Evolutionary conservation across 1,140 invertebrate genomes (phyloP).

Genomic region (Zaprionus africanus): DNA sequence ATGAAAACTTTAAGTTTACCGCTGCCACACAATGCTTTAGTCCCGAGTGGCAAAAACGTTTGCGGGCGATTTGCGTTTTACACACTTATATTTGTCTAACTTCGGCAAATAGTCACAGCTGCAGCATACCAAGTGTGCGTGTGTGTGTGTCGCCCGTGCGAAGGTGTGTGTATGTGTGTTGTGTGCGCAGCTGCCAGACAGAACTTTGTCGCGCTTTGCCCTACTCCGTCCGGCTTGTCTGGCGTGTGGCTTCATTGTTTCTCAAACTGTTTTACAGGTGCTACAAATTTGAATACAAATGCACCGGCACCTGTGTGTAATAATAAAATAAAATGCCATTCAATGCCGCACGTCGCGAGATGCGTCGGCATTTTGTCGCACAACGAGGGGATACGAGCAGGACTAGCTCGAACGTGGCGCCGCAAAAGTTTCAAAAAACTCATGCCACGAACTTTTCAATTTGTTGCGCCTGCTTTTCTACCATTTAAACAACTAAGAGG

Average conservation of each 20-base stretch:
- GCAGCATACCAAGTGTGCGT: constrained; percentile 22
- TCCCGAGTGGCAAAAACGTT: constrained; percentile 75
- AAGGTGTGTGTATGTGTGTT: background rate
- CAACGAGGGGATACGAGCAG: background rate
- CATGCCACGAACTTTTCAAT: constrained; percentile 61
- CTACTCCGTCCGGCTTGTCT: constrained; percentile 38
- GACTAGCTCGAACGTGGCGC: constrained; percentile 4
- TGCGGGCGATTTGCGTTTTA: constrained; percentile 58
- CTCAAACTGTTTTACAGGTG: constrained; percentile 76
- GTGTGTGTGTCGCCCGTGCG: background rate
- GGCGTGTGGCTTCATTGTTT: constrained; percentile 71
- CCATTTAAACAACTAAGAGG: constrained; percentile 50
- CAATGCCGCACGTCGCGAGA: constrained; percentile 58
- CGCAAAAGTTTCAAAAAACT: constrained; percentile 46
- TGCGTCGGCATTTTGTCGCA: constrained; percentile 54
- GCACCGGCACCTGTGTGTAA: constrained; percentile 71
- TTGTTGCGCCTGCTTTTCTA: constrained; percentile 54
- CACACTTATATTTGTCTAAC: constrained; percentile 73
- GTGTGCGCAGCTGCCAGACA: constrained; percentile 19
- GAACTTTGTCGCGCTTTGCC: constrained; percentile 36
- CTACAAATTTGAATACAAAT: constrained; percentile 82
- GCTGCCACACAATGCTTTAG: constrained; percentile 33
- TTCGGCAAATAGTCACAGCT: constrained; percentile 49
- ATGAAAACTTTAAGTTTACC: constrained; percentile 38
- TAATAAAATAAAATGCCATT: constrained; percentile 77